Conservation (phyloP, 2,888 invertebrate genomes). For the Caenorhabditis sp. region DNA sequence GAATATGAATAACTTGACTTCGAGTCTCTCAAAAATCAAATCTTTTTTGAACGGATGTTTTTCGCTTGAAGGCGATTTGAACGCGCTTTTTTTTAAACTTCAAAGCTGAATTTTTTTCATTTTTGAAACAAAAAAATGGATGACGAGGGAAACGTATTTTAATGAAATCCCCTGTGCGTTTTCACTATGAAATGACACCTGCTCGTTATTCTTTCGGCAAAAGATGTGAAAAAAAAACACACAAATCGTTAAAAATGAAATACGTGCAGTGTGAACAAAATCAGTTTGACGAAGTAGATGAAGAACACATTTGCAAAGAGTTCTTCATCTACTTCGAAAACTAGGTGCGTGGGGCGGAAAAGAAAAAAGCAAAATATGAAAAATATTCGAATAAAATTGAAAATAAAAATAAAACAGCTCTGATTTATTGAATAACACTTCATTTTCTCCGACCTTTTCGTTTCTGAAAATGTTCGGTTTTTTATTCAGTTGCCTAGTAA, state of each 20-base stretch:
- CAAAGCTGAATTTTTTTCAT: not conserved
- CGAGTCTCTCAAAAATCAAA: too few relatives aligned
- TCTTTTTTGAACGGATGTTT: too few relatives aligned
- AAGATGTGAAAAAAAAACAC: not conserved
- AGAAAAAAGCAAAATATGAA: not conserved
- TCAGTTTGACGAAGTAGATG: too few relatives aligned
- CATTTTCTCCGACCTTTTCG: too few relatives aligned
- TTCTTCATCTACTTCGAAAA: too few relatives aligned
- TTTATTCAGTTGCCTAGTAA: too few relatives aligned
- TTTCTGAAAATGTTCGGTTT: too few relatives aligned
- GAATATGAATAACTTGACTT: too few relatives aligned
- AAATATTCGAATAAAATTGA: constrained; percentile 3
- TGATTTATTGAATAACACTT: not conserved
- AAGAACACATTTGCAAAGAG: too few relatives aligned
- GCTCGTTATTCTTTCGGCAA: constrained; percentile 6
- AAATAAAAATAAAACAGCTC: not conserved
- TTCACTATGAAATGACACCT: constrained; percentile 20
- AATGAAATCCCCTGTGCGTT: not conserved
- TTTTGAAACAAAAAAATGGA: not conserved
- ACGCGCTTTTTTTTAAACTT: not conserved
- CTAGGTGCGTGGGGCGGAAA: too few relatives aligned
- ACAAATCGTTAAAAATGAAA: not conserved
- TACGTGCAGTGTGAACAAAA: not conserved
- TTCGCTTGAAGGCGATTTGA: too few relatives aligned
- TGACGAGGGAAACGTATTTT: constrained; percentile 2